phyloP scores from a whole-genome alignment of 2,797 vertebrate species.

The Arremon aurantiirostris region DNA sequence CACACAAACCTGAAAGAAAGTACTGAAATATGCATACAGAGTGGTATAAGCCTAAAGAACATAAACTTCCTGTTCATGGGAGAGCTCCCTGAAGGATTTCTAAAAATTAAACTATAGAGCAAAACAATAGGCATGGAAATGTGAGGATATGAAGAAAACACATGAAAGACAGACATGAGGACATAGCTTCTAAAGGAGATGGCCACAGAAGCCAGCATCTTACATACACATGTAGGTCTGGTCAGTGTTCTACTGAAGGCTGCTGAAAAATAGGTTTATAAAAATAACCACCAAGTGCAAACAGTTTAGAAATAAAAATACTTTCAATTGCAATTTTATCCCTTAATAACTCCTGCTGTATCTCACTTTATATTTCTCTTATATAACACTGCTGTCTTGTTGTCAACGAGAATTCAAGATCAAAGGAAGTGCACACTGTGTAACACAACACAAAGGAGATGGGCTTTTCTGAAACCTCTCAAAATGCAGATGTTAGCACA shows the following conservation, averaged over 20 bases:
- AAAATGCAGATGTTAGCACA: background rate
- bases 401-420: background rate
- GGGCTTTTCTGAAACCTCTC: background rate
- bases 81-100: background rate
- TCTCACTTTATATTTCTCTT: background rate
- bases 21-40: accelerated
- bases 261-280: background rate
- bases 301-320: background rate
- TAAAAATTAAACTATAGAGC: background rate
- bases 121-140: background rate
- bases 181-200: background rate
- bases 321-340: background rate
- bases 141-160: background rate
- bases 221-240: background rate
- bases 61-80: background rate
- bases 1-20: background rate
- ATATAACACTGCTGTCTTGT: background rate
- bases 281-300: background rate
- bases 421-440: background rate
- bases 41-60: background rate
- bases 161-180: background rate
- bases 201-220: background rate
- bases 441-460: background rate
- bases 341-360: background rate
- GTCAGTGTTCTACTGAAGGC: background rate